phyloP scores from a whole-genome alignment of 2,113 vertebrate genomes.

The Corydoras maculifer region DNA sequence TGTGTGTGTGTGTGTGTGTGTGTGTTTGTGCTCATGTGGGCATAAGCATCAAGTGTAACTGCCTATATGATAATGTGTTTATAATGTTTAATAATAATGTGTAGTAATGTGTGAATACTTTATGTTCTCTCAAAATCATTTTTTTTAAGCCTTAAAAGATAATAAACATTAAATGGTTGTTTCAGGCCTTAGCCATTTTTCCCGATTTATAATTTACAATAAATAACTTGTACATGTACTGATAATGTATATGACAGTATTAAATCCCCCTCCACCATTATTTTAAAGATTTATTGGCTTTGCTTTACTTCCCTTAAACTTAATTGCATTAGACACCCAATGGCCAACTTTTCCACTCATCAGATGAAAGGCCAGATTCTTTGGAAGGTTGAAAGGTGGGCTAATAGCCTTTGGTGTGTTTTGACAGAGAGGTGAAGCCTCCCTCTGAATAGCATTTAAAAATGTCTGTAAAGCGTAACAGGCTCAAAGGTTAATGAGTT shows the following conservation, averaged over 20 bases:
- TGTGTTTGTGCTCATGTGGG: no score
- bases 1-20: no score
- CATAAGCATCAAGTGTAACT: no score
- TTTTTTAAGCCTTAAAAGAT: no score
- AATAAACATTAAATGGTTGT: no score
- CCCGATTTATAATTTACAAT: no score
- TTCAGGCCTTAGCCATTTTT: no score
- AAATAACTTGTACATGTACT: no score
- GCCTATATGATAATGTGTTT: no score
- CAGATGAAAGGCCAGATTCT: conserved; percentile 28
- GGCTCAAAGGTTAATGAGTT: conserved; percentile 39
- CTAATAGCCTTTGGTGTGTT: conserved; percentile 15
- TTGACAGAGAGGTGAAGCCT: neutral
- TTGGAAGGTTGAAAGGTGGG: conserved; percentile 19
- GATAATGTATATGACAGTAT: neutral
- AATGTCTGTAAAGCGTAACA: conserved; percentile 26
- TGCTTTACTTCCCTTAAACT: conserved; percentile 8
- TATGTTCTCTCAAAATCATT: no score
- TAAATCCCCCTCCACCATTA: neutral
- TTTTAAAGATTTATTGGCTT: neutral
- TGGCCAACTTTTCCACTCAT: neutral
- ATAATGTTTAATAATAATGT: no score
- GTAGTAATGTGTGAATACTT: no score
- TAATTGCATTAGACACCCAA: conserved; percentile 14
- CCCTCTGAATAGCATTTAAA: conserved; percentile 30